Conservation (phyloP, 2,888 invertebrate genomes). For the Amphipyra berbera region DNA sequence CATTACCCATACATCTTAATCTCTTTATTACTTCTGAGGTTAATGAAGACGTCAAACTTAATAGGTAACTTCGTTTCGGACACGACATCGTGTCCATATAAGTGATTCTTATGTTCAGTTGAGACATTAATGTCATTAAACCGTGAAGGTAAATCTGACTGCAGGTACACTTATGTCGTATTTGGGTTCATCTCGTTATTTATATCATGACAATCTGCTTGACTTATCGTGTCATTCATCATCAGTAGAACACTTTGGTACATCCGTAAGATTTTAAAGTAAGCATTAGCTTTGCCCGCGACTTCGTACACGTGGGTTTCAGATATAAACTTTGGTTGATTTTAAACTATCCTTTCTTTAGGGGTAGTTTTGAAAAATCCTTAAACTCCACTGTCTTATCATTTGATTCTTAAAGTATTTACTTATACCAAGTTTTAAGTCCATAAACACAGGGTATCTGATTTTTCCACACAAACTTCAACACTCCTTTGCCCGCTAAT, state of each 20-base stretch:
- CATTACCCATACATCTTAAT: slow-evolving; percentile 15
- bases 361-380: too few species aligned
- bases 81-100: slow-evolving; percentile 30
- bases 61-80: slow-evolving; percentile 29
- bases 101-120: slow-evolving; percentile 29
- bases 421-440: too few species aligned
- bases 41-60: slow-evolving; percentile 45
- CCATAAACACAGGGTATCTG: too few species aligned
- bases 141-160: slow-evolving; percentile 42
- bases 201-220: slow-evolving; percentile 55
- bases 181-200: slow-evolving; percentile 57
- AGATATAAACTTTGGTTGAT: too few species aligned
- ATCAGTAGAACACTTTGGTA: slow-evolving; percentile 3
- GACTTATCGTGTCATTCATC: slow-evolving; percentile 26
- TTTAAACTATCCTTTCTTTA: too few species aligned
- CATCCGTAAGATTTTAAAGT: slow-evolving; percentile 6
- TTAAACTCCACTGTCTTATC: too few species aligned
- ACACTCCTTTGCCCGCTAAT: too few species aligned
- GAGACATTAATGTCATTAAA: slow-evolving; percentile 37
- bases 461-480: too few species aligned
- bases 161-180: slow-evolving; percentile 20
- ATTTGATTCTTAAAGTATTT: too few species aligned
- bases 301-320: too few species aligned
- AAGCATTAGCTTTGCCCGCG: background rate
- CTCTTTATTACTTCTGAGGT: slow-evolving; percentile 35